These are phyloP conservation scores for Hippoglossus stenolepis DNA, from an alignment of 2,113 vertebrate genomes.

Conservation along the genomic window DNA sequence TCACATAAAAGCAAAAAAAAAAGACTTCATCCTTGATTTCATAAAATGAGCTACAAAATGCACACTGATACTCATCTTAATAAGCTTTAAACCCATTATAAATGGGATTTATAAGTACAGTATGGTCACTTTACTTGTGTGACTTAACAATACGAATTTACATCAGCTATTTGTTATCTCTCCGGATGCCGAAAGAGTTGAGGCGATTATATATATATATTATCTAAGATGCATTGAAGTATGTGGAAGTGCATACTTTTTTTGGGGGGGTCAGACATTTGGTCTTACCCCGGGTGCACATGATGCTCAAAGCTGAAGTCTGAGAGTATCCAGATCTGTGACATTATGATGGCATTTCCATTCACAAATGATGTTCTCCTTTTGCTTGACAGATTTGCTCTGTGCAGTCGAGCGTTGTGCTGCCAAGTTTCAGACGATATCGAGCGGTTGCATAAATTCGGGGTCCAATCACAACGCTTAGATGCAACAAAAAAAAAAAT, in stretches of 20 bases:
- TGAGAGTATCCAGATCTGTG: slow-evolving; percentile 37
- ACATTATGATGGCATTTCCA: slow-evolving; percentile 45
- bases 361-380: slow-evolving; percentile 24
- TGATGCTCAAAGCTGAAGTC: slow-evolving; percentile 2
- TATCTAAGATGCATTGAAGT: no score
- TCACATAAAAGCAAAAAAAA: background rate
- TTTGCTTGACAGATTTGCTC: slow-evolving; percentile 41
- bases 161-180: no score
- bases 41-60: background rate
- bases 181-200: no score
- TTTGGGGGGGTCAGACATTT: no score
- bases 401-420: background rate
- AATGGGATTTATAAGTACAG: no score
- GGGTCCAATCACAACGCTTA: background rate
- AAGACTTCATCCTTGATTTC: background rate
- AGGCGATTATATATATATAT: no score
- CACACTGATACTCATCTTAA: no score
- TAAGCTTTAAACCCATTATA: no score
- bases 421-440: background rate
- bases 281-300: background rate
- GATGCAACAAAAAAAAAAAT: background rate
- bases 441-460: background rate
- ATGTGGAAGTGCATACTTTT: no score
- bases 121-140: no score
- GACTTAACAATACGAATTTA: no score